phyloP scores from a whole-genome alignment of 2,888 invertebrate species.

The Nephrotoma flavescens region DNA sequence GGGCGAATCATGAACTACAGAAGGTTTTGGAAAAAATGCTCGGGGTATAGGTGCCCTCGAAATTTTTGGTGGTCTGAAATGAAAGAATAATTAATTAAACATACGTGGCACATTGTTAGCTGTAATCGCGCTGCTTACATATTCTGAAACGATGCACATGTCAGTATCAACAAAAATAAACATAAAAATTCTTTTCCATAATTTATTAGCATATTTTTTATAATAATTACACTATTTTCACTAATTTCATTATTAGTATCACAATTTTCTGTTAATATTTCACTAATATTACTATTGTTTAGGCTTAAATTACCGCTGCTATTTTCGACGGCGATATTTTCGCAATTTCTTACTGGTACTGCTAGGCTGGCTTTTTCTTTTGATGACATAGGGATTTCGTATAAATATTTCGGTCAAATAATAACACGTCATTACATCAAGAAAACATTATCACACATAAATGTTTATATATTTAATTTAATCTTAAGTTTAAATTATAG shows the following conservation, averaged over 20 bases:
- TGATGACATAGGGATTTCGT: constrained; percentile 4
- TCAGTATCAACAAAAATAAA: background rate
- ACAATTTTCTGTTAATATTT: constrained; percentile 1
- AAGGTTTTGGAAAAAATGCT: constrained; percentile 55
- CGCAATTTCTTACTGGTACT: background rate
- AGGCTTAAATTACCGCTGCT: background rate
- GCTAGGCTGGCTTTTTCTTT: background rate
- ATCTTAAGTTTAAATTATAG: background rate
- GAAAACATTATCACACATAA: background rate
- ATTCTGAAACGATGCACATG: constrained; percentile 1
- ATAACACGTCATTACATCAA: constrained; percentile 4
- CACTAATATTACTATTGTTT: background rate
- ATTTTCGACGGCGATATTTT: background rate
- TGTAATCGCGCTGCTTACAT: constrained; percentile 2
- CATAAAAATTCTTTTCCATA: constrained; percentile 4
- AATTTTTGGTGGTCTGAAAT: constrained; percentile 38
- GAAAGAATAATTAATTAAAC: background rate
- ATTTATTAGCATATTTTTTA: constrained; percentile 4
- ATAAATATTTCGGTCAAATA: background rate
- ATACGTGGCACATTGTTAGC: background rate
- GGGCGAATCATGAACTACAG: constrained; percentile 62
- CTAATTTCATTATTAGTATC: constrained; percentile 1
- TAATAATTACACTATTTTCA: background rate
- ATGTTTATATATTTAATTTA: background rate
- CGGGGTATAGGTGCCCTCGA: constrained; percentile 43